A percentile compares a stretch with the other conserved stretches of the same genome.
Conservation (phyloP, 2,113 vertebrate species). For the Pangasianodon hypophthalmus region DNA sequence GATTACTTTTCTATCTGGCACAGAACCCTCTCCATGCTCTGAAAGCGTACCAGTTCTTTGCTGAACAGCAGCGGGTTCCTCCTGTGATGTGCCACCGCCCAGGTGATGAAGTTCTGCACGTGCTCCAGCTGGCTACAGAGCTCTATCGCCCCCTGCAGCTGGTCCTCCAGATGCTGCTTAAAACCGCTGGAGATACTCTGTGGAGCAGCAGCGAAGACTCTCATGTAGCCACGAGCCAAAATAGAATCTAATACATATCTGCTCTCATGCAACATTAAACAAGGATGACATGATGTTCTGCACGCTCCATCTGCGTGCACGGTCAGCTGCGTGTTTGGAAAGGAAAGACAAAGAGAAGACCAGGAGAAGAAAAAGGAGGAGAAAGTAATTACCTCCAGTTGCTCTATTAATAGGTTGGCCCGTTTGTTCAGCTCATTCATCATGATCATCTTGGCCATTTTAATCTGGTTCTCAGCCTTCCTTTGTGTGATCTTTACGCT, state of each 20-base stretch:
- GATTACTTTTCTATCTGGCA: neutral
- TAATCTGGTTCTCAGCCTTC: constrained; percentile 97
- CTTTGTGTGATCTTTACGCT: constrained; percentile 90
- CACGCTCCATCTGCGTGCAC: constrained; percentile 49
- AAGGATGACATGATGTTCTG: constrained; percentile 48
- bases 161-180: constrained; percentile 87
- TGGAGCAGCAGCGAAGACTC: constrained; percentile 13
- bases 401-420: constrained; percentile 91
- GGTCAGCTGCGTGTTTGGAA: constrained; percentile 59
- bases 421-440: constrained; percentile 96
- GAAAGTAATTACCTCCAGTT: constrained; percentile 87
- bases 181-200: constrained; percentile 90
- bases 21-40: neutral
- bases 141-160: constrained; percentile 87
- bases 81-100: constrained; percentile 90
- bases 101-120: constrained; percentile 94
- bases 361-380: constrained; percentile 7
- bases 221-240: constrained; percentile 31
- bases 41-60: constrained; percentile 85
- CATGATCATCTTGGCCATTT: constrained; percentile 98
- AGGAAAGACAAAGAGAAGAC: constrained; percentile 39
- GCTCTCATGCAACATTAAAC: constrained; percentile 57
- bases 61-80: constrained; percentile 93
- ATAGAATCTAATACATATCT: constrained; percentile 44
- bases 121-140: constrained; percentile 91